Base-by-base conservation (phyloP, 2,888 invertebrate species). In the Herminia tarsipennalis region DNA sequence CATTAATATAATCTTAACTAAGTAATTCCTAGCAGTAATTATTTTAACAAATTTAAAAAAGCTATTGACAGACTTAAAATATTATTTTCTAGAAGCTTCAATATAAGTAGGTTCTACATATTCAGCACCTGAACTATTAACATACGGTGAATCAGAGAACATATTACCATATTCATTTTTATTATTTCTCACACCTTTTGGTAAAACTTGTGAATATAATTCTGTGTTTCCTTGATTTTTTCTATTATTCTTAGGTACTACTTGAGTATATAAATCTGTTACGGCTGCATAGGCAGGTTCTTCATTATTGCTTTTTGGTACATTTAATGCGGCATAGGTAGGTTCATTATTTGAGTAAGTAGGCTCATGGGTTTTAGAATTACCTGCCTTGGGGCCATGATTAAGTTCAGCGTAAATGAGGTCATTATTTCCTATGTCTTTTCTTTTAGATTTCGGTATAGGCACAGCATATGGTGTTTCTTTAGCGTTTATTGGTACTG, bases 21-120 rank as follows among this genome's bases (percentile, higher is more conserved):
- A n/a, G n/a, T n/a, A n/a, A n/a, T n/a, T n/a, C n/a, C n/a, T n/a
- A n/a, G n/a, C n/a, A n/a, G n/a, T n/a, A n/a, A n/a, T n/a, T n/a
- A n/a, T n/a, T n/a, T n/a, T n/a, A n/a, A n/a, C n/a, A n/a, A n/a
- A n/a, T n/a, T n/a, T n/a, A n/a, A n/a, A n/a, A n/a, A n/a, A n/a
- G n/a, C n/a, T n/a, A n/a, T n/a, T n/a, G n/a, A n/a, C n/a, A n/a
- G n/a, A n/a, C n/a, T n/a, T n/a, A 9, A 22, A 9, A 22, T 2
- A 24, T 12, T 36, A 36, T 18, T 36, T 27, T 27, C 12, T 27
- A 36, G 5, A 12, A 4, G 40, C 2, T 12, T 40, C 21, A 0
- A 17, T 22, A 20, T 40, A 40, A 13, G 40, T 40, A 9, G 40
- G 40, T 18, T 40, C 40, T 9, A 40, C 32, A 5, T 40, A 40